A percentile compares a stretch with the other conserved stretches of the same genome.
Conservation (phyloP, 2,888 invertebrate genomes). For the Euphydryas editha region DNA sequence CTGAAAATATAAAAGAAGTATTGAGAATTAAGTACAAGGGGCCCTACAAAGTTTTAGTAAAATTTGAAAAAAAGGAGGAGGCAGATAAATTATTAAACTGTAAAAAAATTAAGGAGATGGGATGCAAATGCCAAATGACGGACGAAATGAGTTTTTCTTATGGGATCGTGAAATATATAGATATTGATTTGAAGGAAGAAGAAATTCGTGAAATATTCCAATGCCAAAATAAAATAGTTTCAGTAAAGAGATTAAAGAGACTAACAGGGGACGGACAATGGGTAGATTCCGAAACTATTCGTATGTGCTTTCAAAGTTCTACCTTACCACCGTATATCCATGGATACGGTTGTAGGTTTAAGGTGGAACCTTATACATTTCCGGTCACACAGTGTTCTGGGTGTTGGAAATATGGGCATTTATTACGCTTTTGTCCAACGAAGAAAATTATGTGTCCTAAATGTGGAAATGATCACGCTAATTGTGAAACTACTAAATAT, state of each 20-base stretch:
- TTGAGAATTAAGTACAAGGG: too few species aligned
- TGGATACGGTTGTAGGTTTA: constrained; percentile 14
- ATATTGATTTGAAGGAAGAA: too few species aligned
- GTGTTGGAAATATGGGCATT: constrained; percentile 29
- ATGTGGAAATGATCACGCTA: constrained; percentile 12
- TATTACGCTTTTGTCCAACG: constrained; percentile 7
- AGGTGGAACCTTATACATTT: constrained; percentile 29
- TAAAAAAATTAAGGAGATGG: too few species aligned
- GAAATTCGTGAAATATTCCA: too few species aligned
- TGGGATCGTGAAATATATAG: too few species aligned
- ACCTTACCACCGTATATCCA: constrained; percentile 15
- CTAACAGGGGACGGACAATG: neutral
- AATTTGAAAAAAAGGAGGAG: too few species aligned
- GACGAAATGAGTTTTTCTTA: too few species aligned
- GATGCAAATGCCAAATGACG: too few species aligned
- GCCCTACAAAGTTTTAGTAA: too few species aligned
- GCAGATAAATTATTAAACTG: too few species aligned
- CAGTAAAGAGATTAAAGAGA: constrained; percentile 31
- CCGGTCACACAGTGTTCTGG: constrained; percentile 38
- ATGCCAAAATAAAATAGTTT: too few species aligned
- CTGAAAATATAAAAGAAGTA: too few species aligned
- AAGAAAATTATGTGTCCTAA: constrained; percentile 17
- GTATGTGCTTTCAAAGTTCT: constrained; percentile 9
- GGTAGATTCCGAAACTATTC: neutral
- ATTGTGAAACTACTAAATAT: constrained; percentile 8